Evolutionary conservation across 2,888 invertebrate genomes (phyloP), one percentile per base, ranked within the genome.

Genomic region (Slavum lentiscoides): DNA sequence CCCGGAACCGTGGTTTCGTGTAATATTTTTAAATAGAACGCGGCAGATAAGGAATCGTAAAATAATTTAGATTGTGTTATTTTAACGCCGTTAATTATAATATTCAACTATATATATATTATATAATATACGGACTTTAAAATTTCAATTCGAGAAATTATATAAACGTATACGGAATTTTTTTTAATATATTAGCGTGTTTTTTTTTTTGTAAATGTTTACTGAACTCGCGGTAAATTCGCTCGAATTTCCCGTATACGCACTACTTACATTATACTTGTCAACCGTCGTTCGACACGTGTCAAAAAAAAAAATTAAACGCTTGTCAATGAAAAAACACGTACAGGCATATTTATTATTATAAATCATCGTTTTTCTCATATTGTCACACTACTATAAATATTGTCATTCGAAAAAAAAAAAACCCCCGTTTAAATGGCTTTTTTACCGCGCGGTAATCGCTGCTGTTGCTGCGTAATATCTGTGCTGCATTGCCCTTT

Each of bases 1-100:
- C 77, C 80, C 39, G 6, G 37, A 7, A 7, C 39, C 8, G 64
- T 58, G 58, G 30, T 68, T 67, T 8, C 30, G n/a, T 67, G 15
- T 58, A 49, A n/a, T 67, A 30, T 9, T 66, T 66, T 58, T 67
- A 66, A 76, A n/a, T 76, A 68, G 30, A 59, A 68, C 30, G n/a
- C 58, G 43, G 9, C 8, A 76, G 67, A 76, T 76, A 76, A 76
- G 59, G 49, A 76, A 68, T 76, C 75, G 30, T 76, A 68, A 59
- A 76, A 68, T 75, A 75, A 75, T 75, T 75, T 75, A 75, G 67
- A 67, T 76, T 68, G 15, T 59, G 23, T 76, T 59, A 49, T 76
- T 76, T 76, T 76, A 68, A 19, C 64, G 66, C 58, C 73, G 58
- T 81, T 73, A 55, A 81, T 81, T n/a, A n/a, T n/a, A 72, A 73